phyloP scores from a whole-genome alignment of 2,113 vertebrate species.

The Calyptommatus sinebrachiatus region DNA sequence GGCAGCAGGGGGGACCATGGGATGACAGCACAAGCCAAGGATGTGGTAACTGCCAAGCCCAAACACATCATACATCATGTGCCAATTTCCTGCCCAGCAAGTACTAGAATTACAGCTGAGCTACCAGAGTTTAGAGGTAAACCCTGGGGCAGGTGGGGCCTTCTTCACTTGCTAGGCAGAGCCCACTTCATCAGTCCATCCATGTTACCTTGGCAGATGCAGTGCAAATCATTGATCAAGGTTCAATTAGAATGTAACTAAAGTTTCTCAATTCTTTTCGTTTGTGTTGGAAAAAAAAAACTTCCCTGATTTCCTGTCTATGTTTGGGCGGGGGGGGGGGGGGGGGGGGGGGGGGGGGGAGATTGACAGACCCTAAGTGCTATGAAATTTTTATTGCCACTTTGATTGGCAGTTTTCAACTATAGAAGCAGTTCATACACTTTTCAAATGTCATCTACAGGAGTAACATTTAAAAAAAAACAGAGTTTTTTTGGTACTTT shows the following conservation, averaged over 20 bases:
- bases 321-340: conserved; percentile 48
- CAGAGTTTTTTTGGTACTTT: conserved; percentile 50
- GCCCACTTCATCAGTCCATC: too few species aligned
- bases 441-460: conserved; percentile 59
- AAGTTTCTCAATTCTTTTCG: conserved; percentile 57
- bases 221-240: conserved; percentile 40
- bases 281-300: conserved; percentile 59
- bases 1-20: too few species aligned
- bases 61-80: too few species aligned
- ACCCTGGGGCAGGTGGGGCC: too few species aligned
- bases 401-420: conserved; percentile 69
- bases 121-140: too few species aligned
- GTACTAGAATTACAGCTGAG: too few species aligned
- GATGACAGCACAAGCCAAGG: too few species aligned
- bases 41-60: too few species aligned
- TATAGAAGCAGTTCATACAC: conserved; percentile 50
- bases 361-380: conserved; percentile 70
- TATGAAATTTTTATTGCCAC: conserved; percentile 62
- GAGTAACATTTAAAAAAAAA: conserved; percentile 48
- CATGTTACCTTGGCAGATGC: conserved; percentile 48
- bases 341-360: conserved; percentile 55
- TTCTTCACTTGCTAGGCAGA: too few species aligned
- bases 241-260: conserved; percentile 47
- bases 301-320: conserved; percentile 66
- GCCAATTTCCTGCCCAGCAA: too few species aligned